Conservation (phyloP, 1,140 invertebrate genomes). For the Glomeris maerens region DNA sequence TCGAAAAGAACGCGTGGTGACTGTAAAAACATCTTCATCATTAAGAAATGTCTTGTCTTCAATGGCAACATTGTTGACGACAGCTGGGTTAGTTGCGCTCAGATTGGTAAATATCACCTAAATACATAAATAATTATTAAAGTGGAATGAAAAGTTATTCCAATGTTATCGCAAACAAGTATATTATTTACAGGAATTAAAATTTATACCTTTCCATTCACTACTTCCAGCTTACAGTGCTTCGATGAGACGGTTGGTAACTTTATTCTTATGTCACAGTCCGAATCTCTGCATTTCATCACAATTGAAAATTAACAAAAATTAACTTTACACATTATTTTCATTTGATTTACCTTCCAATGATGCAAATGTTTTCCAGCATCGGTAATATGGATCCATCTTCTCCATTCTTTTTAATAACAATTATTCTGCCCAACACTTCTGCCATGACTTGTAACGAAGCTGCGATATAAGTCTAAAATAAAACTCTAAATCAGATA, state of each 20-base stretch:
- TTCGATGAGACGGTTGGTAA: not conserved
- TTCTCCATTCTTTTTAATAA: not conserved
- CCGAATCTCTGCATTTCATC: not conserved
- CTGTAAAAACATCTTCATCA: not conserved
- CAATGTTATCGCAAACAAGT: too few relatives aligned
- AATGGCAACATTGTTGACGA: not conserved
- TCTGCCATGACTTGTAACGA: not conserved
- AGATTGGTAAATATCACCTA: not conserved
- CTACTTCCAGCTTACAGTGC: not conserved
- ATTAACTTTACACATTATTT: not conserved
- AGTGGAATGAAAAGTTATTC: not conserved
- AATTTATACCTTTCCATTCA: not conserved
- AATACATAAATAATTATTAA: not conserved
- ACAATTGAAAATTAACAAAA: not conserved
- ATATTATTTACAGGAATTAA: not conserved
- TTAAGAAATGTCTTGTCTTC: not conserved
- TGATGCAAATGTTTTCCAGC: not conserved
- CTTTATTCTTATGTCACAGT: not conserved
- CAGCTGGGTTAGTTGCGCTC: not conserved
- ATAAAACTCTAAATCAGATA: not conserved
- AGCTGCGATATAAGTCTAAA: not conserved
- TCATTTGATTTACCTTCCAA: not conserved
- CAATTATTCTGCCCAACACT: not conserved
- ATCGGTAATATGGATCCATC: not conserved
- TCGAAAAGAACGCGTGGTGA: not conserved